Evolutionary conservation across 2,888 invertebrate genomes (phyloP), one percentile per base, ranked within the genome.

Genomic region (Branchellion lobata): DNA sequence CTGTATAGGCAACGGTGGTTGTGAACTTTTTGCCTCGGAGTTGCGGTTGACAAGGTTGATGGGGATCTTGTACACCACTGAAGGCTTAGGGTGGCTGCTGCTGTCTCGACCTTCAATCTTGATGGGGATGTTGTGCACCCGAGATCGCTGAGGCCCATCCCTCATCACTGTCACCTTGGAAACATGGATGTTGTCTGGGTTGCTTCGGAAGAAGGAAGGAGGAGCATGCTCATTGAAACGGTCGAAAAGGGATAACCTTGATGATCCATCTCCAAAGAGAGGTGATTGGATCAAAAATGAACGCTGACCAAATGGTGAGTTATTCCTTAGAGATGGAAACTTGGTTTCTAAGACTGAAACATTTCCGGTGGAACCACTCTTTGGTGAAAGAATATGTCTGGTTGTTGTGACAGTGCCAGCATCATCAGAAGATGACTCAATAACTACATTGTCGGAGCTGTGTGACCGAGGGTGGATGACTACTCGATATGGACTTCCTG

Each of bases 181-280:
- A 29, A 81, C 57, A 47, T 80, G 80, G 69, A 80, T 33, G 78
- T 75, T 75, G n/a, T 57, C 79, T 1, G 61, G 61, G 57, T 77
- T 77, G 51, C 69, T 75, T 24, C 57, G 47, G 69, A 83, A 83
- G 21, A 82, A 81, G 1, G 83, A 82, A 1, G 83, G 82, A 14
- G 83, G 83, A 1, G 83, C 83, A 8, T 82, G 79, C 53, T 83
- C 83, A 53, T 83, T 83, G 79, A 80, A 83, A 21, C 82, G 80
- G 53, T 83, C 81, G 34, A 81, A 78, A 29, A 83, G 78, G 0
- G 81, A 81, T n/a, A 61, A 27, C 18, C 69, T 71, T 2, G 72
- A 31, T 18, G 68, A 29, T 21, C 76, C 40, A 21, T 71, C 72
- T 24, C 51, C 74, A 75, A 79, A 73, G 24, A 74, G 74, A 29